A percentile compares a stretch with the other conserved stretches of the same genome.
Evolutionary conservation across 2,888 invertebrate genomes (phyloP).

Genomic region (Eilema caniola): DNA sequence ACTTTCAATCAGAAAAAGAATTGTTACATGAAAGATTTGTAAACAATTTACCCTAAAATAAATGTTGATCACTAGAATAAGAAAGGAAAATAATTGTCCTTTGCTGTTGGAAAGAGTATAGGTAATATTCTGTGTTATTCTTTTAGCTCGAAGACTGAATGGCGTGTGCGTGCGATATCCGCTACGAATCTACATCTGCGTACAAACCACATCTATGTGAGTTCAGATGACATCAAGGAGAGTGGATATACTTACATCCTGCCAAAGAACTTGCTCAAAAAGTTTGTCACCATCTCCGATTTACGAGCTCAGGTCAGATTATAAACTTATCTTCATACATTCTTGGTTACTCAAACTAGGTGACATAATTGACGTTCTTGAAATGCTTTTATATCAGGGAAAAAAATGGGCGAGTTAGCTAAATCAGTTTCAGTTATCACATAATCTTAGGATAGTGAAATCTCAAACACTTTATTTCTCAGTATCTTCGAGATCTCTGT

Average conservation of each 20-base stretch:
- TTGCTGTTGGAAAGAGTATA: neutral
- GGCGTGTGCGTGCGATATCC: constrained; percentile 99
- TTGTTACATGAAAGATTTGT: no score
- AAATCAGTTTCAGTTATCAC: no score
- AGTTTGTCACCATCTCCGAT: constrained; percentile 99
- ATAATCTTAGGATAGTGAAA: no score
- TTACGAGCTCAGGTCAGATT: constrained; percentile 94
- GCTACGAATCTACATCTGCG: constrained; percentile 98
- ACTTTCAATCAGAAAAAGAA: no score
- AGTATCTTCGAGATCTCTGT: no score
- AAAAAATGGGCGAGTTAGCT: no score
- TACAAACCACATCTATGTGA: constrained; percentile 99
- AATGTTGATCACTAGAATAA: no score
- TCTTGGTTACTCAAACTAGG: neutral
- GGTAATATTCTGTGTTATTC: neutral
- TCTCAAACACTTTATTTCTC: no score
- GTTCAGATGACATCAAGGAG: constrained; percentile 99
- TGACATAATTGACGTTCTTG: neutral
- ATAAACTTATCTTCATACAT: neutral
- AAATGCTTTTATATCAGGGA: no score
- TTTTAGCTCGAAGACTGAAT: constrained; percentile 97
- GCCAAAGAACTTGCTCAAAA: constrained; percentile 98
- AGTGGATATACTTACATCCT: constrained; percentile 98
- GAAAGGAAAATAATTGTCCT: no score
- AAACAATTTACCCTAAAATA: no score